Evolutionary conservation across 2,113 vertebrate species (phyloP), one percentile per base, ranked within the genome.

Genomic region (Oryzias woworae): DNA sequence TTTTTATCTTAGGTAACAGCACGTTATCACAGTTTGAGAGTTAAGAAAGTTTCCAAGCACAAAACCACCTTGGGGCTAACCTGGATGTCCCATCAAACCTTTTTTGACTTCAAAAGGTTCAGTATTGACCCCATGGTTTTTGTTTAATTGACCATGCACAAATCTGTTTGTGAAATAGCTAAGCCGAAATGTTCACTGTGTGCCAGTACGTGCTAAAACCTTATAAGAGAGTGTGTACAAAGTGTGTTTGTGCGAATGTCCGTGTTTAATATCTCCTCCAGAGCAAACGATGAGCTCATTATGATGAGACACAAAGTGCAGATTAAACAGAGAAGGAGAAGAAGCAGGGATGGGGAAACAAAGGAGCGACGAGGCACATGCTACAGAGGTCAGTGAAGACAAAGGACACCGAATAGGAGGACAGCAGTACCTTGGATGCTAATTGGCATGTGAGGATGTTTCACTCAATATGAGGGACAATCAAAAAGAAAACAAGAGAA

Each of bases 281-380:
- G 46, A 53, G 42, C 46, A 68, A 48, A 71, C 58, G 47, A 73
- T 68, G 51, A 78, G 54, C 66, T 82, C 50, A 80, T 85, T 85
- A 85, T 84, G 78, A 46, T 67, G 69, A 63, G 53, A 62, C 83
- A 87, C 61, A 72, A 60, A 74, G 53, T 36, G 7, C 49, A 79
- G 83, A 84, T 85, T 76, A 85, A 73, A 74, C 62, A 62, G 52
- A 14, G 22, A 55, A 77, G 50, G 57, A 62, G 46, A 70, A 60
- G 14, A 56, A 42, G 42, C 18, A n/a, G 31, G 16, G 55, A 46
- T 14, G 43, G 18, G 16, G 23, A 7, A 48, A 17, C 6, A 46
- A 23, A 26, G 23, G 24, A 43, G 42, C 50, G 14, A 53, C n/a
- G 31, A 14, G 17, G 18, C 7, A 17, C 36, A 36, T 10, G 42